Base-by-base conservation (phyloP, 2,113 vertebrate species). In the Melanerpes formicivorus region DNA sequence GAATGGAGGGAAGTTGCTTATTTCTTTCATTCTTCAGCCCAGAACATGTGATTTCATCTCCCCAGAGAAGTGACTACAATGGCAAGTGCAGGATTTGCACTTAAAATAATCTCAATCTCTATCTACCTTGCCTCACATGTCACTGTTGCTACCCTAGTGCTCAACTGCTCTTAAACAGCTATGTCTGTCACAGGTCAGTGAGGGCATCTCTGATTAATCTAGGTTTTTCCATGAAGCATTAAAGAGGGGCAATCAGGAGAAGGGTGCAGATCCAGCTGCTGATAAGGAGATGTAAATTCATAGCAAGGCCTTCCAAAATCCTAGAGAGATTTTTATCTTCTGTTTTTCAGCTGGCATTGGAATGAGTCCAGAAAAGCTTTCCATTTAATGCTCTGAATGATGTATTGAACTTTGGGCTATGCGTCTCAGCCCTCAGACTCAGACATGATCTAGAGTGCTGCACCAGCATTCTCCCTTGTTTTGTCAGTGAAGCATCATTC, bases 1-100 rank as follows among this genome's bases (percentile, higher is more conserved):
- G 89, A 94, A 95, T 69, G 62, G 48, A 69, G 32, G 94, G 87
- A 96, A 94, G 58, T 62, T 50, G 62, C 65, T 87, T 60, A 63
- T 74, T 93, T 91, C 84, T 94, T 77, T 87, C 75, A 77, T 75
- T 62, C 75, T 71, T 87, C 74, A 74, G 62, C n/a, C 37, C 84
- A 90, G 69, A 92, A 59, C 18, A 55, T 73, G 42, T 88, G 77
- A 87, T 56, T 93, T 92, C 71, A 85, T 88, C 62, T 94, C 78
- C 81, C 84, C 67, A 26, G 89, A 92, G 75, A 85, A 70, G 60
- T n/a, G 56, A 70, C 37, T 65, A n/a, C 52, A 73, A 78, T 14
- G 67, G 56, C 4, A 62, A 67, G 84, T 79, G 40, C 29, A 59
- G 34, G 32, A 59, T 93, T 91, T 88, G 30, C 21, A 52, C 67